A percentile compares a stretch with the other conserved stretches of the same genome.
Evolutionary conservation across 2,797 vertebrate species (phyloP).

Genomic region (Zonotrichia albicollis): DNA sequence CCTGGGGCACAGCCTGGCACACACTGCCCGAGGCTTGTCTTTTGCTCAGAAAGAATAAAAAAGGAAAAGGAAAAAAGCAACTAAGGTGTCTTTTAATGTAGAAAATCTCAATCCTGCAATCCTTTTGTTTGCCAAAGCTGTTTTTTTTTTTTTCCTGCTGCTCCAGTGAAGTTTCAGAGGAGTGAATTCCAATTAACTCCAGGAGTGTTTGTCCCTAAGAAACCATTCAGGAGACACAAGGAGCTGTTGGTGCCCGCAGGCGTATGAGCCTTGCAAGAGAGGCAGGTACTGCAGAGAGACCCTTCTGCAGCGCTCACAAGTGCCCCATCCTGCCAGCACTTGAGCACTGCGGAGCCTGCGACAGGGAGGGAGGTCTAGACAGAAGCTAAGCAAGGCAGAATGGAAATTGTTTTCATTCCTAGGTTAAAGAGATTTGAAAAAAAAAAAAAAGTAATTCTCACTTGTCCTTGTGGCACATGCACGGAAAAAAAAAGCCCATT

Average conservation of each 20-base stretch:
- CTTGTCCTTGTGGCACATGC: constrained; percentile 2
- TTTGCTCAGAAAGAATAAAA: neutral
- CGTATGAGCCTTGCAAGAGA: neutral
- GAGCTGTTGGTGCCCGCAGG: neutral
- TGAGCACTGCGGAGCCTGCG: neutral
- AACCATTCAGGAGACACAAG: constrained; percentile 33
- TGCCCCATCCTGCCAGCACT: constrained; percentile 48
- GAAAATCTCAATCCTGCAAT: neutral
- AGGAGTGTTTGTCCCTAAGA: constrained; percentile 52
- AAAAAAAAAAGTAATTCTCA: neutral
- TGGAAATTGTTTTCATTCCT: constrained; percentile 38
- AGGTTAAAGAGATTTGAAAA: neutral
- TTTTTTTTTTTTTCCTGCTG: constrained; percentile 14
- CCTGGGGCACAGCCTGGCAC: neutral
- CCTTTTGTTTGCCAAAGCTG: constrained; percentile 1
- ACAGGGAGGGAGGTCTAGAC: constrained; percentile 13
- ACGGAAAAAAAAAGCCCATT: neutral
- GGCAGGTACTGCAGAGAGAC: constrained; percentile 20
- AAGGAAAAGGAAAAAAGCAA: neutral
- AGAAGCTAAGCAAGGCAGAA: constrained; percentile 18
- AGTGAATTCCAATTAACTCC: constrained; percentile 55
- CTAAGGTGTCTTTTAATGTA: neutral
- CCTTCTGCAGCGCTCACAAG: constrained; percentile 24
- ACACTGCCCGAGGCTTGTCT: neutral
- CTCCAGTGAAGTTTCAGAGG: constrained; percentile 41